phyloP scores from a whole-genome alignment of 2,888 invertebrate species.

The Bhutanitis thaidina region DNA sequence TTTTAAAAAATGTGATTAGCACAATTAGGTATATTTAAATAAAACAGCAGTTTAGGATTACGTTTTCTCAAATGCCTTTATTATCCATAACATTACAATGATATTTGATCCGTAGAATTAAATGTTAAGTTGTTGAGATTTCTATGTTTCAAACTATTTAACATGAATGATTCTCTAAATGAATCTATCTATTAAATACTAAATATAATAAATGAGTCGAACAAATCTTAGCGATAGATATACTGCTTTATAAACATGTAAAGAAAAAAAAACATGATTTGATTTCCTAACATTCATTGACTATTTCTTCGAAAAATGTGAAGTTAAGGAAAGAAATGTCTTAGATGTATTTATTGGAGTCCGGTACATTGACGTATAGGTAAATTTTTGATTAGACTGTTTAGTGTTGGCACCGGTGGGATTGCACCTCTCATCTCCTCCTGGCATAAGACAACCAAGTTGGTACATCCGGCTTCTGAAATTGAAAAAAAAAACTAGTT shows the following conservation, averaged over 20 bases:
- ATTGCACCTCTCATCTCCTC: constrained; percentile 94
- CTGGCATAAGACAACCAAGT: constrained; percentile 91
- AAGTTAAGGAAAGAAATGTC: constrained; percentile 6
- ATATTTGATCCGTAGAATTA: constrained; percentile 40
- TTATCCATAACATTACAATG: constrained; percentile 65
- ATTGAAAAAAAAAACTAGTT: constrained; percentile 21
- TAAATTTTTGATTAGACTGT: constrained; percentile 35
- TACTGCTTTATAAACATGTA: neutral
- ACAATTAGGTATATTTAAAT: neutral
- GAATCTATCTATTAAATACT: neutral
- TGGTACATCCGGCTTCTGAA: constrained; percentile 72
- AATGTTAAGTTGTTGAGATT: neutral
- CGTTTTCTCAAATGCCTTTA: constrained; percentile 72
- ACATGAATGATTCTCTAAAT: neutral
- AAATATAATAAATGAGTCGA: neutral
- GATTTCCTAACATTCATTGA: neutral
- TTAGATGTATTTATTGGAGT: constrained; percentile 28
- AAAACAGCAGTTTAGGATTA: constrained; percentile 53
- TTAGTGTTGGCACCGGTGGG: constrained; percentile 43
- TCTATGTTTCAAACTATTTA: neutral
- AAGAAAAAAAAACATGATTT: neutral
- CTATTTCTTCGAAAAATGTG: constrained; percentile 7
- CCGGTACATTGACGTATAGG: constrained; percentile 31
- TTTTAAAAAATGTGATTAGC: no score
- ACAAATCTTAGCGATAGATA: neutral